A percentile compares a stretch with the other conserved stretches of the same genome.
Conservation (phyloP, 2,797 vertebrate species). For the Pelobates cultripes region DNA sequence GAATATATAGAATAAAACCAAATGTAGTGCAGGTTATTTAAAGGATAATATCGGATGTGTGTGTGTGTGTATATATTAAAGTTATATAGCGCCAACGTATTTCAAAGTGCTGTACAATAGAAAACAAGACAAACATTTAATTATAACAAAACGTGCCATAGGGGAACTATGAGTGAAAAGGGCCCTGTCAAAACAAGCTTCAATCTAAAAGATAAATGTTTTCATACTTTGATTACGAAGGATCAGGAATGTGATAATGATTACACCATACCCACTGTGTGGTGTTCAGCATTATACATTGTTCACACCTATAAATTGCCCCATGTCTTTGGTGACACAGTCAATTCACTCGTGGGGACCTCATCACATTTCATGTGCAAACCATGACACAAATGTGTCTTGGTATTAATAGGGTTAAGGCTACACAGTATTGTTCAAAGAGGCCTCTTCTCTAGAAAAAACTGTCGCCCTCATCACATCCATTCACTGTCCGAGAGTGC, state of each 20-base stretch:
- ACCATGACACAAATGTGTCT: constrained; percentile 28
- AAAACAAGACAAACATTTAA: too few species aligned
- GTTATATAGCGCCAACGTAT: too few species aligned
- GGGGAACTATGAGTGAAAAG: too few species aligned
- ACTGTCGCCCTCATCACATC: constrained; percentile 52
- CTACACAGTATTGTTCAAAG: constrained; percentile 24
- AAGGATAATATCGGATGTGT: too few species aligned
- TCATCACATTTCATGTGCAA: constrained; percentile 14
- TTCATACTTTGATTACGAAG: too few species aligned
- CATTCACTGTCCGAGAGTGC: constrained; percentile 45
- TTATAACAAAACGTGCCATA: too few species aligned
- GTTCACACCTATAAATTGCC: neutral
- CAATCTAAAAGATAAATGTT: too few species aligned
- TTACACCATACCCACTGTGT: neutral
- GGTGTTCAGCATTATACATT: neutral
- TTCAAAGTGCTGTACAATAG: too few species aligned
- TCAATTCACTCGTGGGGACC: constrained; percentile 9
- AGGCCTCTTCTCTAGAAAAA: constrained; percentile 45
- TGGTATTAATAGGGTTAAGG: constrained; percentile 41
- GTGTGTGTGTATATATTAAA: too few species aligned
- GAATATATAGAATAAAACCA: too few species aligned
- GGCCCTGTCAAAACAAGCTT: too few species aligned
- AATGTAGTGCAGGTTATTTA: too few species aligned
- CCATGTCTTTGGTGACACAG: neutral
- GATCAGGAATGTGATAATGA: neutral